Conservation (phyloP, 2,113 vertebrate species). For the Taurulus bubalis region DNA sequence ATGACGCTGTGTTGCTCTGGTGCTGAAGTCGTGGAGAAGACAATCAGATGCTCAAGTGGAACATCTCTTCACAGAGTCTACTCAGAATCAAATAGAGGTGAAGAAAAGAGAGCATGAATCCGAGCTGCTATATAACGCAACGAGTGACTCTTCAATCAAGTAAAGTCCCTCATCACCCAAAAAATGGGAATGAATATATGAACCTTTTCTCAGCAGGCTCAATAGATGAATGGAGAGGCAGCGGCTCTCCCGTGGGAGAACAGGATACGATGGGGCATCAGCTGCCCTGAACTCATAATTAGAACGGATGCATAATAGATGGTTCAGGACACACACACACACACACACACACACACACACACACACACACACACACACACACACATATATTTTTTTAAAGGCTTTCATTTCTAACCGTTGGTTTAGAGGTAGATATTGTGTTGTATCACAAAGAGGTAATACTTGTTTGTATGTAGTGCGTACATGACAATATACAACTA, state of each 20-base stretch:
- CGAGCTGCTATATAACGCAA: conserved; percentile 51
- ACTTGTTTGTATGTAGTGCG: neutral
- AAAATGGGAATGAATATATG: conserved; percentile 20
- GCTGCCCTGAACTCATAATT: conserved; percentile 65
- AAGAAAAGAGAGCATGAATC: conserved; percentile 45
- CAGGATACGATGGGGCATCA: conserved; percentile 54
- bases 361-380: neutral
- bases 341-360: conserved; percentile 4
- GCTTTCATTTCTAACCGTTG: neutral
- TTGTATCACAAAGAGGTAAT: neutral
- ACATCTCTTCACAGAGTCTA: conserved; percentile 28
- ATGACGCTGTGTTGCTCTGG: conserved; percentile 1
- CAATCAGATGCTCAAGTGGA: conserved; percentile 29
- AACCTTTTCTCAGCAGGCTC: conserved; percentile 7
- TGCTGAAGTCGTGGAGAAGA: conserved; percentile 31
- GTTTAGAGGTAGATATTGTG: neutral
- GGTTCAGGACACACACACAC: conserved; percentile 19
- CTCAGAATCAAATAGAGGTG: conserved; percentile 41
- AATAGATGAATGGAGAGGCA: conserved; percentile 21
- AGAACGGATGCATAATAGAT: conserved; percentile 52
- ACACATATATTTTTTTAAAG: too few species aligned
- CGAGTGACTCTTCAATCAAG: conserved; percentile 36
- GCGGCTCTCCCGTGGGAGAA: conserved; percentile 47
- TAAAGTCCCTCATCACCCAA: conserved; percentile 35
- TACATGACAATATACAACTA: neutral